Conservation (phyloP, 2,888 invertebrate species). For the Gortyna flavago region DNA sequence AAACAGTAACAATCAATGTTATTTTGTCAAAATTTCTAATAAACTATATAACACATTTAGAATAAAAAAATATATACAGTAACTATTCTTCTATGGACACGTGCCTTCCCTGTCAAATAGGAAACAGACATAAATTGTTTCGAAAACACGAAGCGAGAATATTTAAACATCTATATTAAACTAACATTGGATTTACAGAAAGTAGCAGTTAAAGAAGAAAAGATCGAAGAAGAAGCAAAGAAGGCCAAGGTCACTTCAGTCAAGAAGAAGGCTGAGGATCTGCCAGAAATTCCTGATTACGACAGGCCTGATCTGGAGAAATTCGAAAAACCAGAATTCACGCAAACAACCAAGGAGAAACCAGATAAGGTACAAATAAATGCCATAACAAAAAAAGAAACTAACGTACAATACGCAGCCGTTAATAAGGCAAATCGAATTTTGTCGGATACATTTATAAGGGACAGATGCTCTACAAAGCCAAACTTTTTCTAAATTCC, state of each 20-base stretch:
- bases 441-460: not conserved
- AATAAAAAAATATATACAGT: not conserved
- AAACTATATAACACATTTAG: not conserved
- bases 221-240: constrained; percentile 85
- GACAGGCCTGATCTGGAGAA: constrained; percentile 93
- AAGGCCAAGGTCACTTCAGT: constrained; percentile 86
- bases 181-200: constrained; percentile 80
- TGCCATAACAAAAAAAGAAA: constrained; percentile 75
- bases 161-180: constrained; percentile 40
- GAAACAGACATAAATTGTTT: not conserved
- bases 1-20: not conserved
- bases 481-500: not conserved
- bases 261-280: constrained; percentile 90
- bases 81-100: not conserved
- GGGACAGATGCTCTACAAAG: not conserved
- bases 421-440: not conserved
- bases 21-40: not conserved
- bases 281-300: constrained; percentile 93
- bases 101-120: not conserved
- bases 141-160: not conserved
- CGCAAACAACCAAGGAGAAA: constrained; percentile 87
- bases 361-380: constrained; percentile 75
- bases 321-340: constrained; percentile 91
- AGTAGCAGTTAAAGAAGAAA: constrained; percentile 86
- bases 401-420: not conserved